Percentiles rank a stretch among this genome's conserved stretches.
phyloP scores from a whole-genome alignment of 2,888 invertebrate genomes.

The Plagiodera versicolora region DNA sequence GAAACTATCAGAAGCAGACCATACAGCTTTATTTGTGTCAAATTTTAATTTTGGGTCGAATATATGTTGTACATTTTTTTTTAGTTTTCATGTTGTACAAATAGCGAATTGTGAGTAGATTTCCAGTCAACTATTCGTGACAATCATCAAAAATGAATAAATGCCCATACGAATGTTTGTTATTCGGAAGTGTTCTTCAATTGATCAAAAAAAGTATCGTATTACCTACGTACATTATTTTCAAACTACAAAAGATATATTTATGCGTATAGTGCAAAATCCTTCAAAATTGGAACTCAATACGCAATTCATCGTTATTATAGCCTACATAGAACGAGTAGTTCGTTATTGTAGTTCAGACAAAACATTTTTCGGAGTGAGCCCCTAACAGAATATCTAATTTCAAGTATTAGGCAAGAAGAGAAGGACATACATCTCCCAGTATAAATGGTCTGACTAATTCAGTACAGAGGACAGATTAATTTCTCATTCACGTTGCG shows the following conservation, averaged over 20 bases:
- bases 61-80: too few species aligned
- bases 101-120: too few species aligned
- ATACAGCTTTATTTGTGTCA: background rate
- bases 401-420: slow-evolving; percentile 41
- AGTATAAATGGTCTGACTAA: slow-evolving; percentile 42
- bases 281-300: background rate
- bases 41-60: too few species aligned
- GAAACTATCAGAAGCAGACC: background rate
- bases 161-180: too few species aligned
- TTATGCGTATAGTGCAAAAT: too few species aligned
- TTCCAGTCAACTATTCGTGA: too few species aligned
- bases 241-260: too few species aligned
- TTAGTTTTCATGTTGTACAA: too few species aligned
- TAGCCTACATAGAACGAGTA: background rate
- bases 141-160: too few species aligned
- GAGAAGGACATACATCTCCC: slow-evolving; percentile 32
- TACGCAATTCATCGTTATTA: background rate
- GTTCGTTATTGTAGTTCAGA: slow-evolving; percentile 38
- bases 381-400: slow-evolving; percentile 37
- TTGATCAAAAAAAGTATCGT: too few species aligned
- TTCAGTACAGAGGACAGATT: slow-evolving; percentile 37
- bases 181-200: too few species aligned
- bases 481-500: slow-evolving; percentile 40
- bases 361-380: slow-evolving; percentile 39
- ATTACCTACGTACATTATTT: too few species aligned